A percentile compares a stretch with the other conserved stretches of the same genome.
These are phyloP conservation scores for Lytechinus pictus DNA, from an alignment of 35 echinoderm and acorn worm species.

Conservation along the genomic window DNA sequence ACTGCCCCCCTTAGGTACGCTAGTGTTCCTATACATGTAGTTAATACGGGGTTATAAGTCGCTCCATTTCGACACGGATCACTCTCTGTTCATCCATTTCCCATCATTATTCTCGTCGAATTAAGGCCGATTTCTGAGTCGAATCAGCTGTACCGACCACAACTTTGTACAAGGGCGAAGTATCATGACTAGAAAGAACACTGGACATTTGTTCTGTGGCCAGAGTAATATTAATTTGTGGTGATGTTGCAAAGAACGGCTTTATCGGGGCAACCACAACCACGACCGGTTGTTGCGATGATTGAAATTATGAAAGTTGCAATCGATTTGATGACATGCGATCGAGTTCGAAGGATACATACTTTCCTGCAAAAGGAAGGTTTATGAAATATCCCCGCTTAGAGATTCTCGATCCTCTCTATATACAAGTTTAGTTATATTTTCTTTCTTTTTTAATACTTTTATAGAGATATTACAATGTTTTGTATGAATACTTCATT, in stretches of 20 bases:
- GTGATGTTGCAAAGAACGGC: background rate
- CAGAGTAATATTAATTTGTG: background rate
- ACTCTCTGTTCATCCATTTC: too few relatives aligned
- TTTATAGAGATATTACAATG: too few relatives aligned
- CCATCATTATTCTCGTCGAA: background rate
- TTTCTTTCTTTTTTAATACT: too few relatives aligned
- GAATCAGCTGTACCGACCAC: background rate
- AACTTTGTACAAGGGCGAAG: background rate
- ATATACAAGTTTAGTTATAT: too few relatives aligned
- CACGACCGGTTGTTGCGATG: background rate
- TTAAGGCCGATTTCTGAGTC: background rate
- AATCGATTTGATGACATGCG: background rate
- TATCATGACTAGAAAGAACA: background rate
- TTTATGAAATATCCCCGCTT: too few relatives aligned
- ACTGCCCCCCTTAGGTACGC: too few relatives aligned
- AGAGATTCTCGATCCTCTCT: too few relatives aligned
- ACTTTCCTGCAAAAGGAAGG: background rate
- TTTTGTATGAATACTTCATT: too few relatives aligned
- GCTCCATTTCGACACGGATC: too few relatives aligned
- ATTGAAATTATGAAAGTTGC: background rate
- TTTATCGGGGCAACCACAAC: background rate
- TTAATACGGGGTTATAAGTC: too few relatives aligned
- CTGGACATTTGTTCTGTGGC: background rate
- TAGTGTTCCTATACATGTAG: too few relatives aligned
- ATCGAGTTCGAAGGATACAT: background rate